These are phyloP conservation scores for Aramus guarauna DNA, from an alignment of 2,113 vertebrate species.

Conservation along the genomic window DNA sequence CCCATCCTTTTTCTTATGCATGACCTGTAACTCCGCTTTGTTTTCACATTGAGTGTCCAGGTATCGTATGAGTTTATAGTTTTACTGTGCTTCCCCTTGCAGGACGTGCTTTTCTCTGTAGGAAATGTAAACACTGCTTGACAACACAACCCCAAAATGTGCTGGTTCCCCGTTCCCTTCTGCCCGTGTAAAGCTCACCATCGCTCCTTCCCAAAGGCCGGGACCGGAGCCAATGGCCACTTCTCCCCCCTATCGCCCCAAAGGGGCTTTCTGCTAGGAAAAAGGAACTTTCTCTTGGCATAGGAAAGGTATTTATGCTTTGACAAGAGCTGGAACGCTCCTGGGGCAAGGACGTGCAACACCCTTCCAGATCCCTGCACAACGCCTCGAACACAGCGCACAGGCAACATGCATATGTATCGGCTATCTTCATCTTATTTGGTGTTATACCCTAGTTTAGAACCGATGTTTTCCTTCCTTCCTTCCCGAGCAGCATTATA, in stretches of 20 bases:
- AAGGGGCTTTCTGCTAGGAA: background rate
- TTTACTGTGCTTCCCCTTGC: slow-evolving; percentile 45
- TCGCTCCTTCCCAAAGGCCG: background rate
- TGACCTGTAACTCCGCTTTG: background rate
- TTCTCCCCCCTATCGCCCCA: background rate
- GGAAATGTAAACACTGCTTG: slow-evolving; percentile 26
- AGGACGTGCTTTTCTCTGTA: slow-evolving; percentile 13
- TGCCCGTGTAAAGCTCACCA: background rate
- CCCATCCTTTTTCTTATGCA: background rate
- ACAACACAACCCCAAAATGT: background rate
- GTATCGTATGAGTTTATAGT: slow-evolving; percentile 12
- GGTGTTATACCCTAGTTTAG: background rate
- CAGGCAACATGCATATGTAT: slow-evolving; percentile 21
- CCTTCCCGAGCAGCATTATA: background rate
- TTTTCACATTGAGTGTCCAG: background rate
- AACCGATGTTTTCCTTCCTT: background rate
- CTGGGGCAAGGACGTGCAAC: background rate
- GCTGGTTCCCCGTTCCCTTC: background rate
- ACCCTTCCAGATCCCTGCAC: background rate
- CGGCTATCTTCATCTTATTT: background rate
- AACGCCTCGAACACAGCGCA: background rate
- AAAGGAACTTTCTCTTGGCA: background rate
- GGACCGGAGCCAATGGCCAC: background rate
- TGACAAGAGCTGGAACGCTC: background rate
- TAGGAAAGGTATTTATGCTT: background rate